Base-by-base conservation (phyloP, 2,797 vertebrate genomes). In the Lagodon rhomboides region DNA sequence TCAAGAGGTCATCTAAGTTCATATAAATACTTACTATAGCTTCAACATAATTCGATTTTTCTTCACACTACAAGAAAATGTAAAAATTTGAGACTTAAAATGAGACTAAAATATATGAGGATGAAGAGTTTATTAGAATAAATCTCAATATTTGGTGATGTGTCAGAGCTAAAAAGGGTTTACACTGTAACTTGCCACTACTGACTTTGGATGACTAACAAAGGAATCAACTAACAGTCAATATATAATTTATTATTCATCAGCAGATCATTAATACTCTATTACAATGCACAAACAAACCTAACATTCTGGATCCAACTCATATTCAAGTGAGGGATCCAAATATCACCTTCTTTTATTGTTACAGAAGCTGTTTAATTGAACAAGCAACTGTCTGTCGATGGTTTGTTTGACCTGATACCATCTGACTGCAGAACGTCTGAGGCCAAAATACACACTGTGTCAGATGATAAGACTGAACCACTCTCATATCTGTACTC, bases 191-290 rank as follows among this genome's bases (percentile, higher is more conserved):
- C 30, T 22, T 16, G 22, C 50, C 22, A 50, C 23, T 49, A 25
- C 34, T 71, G 34, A 60, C 41, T 34, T 46, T 53, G 49, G 60
- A 63, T 63, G 60, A 25, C n/a, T 55, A 17, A 51, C 15, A 41
- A 18, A 23, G 27, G 18, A 44, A 63, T 62, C 17, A 55, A 46
- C 44, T 46, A 16, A 17, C 18, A 27, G 16, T 15, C 17, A 41
- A 0, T 41, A 59, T 38, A n/a, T n/a, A 0, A 43, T 53, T 53
- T 62, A n/a, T 50, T 43, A 43, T 43, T 25, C 30, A 0, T 51
- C 49, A 27, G 11, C 0, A 59, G 12, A 59, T 41, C 13, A 66
- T 7, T 18, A 20, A 61, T 5, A 41, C 17, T 12, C 41, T 27
- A 54, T 62, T 53, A 62, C 12, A 63, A 30, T 8, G 10, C 1